Evolutionary conservation across 2,797 vertebrate species (phyloP).

Genomic region (Cyprinodon diabolis): DNA sequence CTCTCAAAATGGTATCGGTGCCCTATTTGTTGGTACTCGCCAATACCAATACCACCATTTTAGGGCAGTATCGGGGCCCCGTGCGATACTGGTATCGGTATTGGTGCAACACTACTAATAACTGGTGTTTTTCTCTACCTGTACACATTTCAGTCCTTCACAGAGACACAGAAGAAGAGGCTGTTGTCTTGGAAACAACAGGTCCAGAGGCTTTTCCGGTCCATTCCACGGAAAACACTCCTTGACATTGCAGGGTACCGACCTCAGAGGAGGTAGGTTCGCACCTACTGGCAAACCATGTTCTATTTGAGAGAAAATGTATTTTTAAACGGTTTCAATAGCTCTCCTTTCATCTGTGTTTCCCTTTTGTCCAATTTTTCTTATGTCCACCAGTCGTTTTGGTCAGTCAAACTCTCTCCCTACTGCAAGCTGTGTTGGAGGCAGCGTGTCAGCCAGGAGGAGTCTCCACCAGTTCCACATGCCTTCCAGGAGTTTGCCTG

Average conservation of each 20-base stretch:
- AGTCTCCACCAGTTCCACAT: conserved; percentile 96
- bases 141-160: conserved; percentile 86
- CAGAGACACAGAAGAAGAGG: conserved; percentile 97
- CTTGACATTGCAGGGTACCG: conserved; percentile 95
- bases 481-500: conserved; percentile 93
- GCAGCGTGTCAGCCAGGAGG: conserved; percentile 86
- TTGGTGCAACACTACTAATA: too few species aligned
- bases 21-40: too few species aligned
- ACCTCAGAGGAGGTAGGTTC: conserved; percentile 89
- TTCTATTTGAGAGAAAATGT: not conserved
- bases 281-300: not conserved
- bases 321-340: not conserved
- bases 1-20: too few species aligned
- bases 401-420: conserved; percentile 97
- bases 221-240: conserved; percentile 96
- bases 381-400: conserved; percentile 82
- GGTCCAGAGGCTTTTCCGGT: conserved; percentile 98
- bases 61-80: too few species aligned
- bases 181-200: conserved; percentile 99
- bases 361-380: not conserved
- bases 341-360: not conserved
- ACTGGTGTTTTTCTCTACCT: not conserved
- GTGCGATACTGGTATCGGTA: too few species aligned
- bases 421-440: conserved; percentile 87
- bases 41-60: too few species aligned